Base-by-base conservation (phyloP, 2,888 invertebrate genomes). In the Drosophila anomelani region DNA sequence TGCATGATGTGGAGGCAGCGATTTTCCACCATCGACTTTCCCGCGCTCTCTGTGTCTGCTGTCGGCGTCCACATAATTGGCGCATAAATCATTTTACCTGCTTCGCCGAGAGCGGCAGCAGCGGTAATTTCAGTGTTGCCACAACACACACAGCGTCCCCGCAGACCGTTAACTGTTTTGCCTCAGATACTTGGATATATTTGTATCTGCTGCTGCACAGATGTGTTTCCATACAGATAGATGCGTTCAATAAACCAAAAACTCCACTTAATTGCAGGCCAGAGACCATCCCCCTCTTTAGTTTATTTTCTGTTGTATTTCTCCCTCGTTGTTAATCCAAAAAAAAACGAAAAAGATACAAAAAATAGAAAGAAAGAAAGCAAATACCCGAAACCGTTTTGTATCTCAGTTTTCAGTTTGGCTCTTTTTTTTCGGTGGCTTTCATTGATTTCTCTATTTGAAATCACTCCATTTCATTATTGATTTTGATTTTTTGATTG, bases 361-460 rank as follows among this genome's bases (percentile, higher is more conserved):
- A 23, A 34, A 6, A 15, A 15, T 17, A 10, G 29, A 44, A 12
- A 20, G 43, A 56, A 32, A 51, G 51, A 56, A 38, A 80, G 44
- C 41, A 61, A 61, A 78, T 83, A 71, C 73, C 80, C 78, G 78
- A 83, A 82, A 83, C 85, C 85, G 83, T 83, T 82, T 75, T 60
- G 73, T 72, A 59, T 73, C 51, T 51, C 34, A 46, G 43, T 20
- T 44, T 80, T 78, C 71, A 32, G 17, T 53, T 56, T 39, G 23
- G 38, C 23, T 43, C 20, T 60, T 68, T 68, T 77, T 66, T 78
- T 69, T 69, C 47, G 64, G 62, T 71, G 75, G 76, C 83, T 85
- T 83, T 83, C 83, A 82, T 83, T 83, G 85, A 83, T 83, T 83
- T 83, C 83, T 82, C 86, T 80, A 80, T 85, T 85, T 76, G 69